phyloP scores from a whole-genome alignment of 1,140 invertebrate genomes.

The Xylocopa sonorina region DNA sequence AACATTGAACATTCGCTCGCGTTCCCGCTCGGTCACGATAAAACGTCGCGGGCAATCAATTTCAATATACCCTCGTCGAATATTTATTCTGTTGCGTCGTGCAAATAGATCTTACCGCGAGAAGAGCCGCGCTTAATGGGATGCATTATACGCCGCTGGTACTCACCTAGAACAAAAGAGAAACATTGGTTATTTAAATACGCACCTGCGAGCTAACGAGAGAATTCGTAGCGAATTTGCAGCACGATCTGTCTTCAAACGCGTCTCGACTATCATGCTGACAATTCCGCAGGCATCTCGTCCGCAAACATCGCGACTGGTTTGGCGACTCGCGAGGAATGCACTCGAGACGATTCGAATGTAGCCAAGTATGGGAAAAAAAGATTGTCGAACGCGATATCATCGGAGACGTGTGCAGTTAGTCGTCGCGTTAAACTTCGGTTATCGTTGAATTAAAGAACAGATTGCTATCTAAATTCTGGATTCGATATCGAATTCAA shows the following conservation, averaged over 20 bases:
- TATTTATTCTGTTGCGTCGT: too few relatives aligned
- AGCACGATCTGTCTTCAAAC: not conserved
- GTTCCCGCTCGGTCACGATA: not conserved
- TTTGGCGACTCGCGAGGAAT: slow-evolving; percentile 2
- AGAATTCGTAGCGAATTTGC: not conserved
- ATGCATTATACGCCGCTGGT: not conserved
- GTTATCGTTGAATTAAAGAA: not conserved
- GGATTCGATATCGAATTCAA: too few relatives aligned
- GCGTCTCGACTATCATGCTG: not conserved
- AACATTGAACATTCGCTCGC: not conserved
- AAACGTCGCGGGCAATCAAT: not conserved
- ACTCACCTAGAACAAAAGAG: slow-evolving; percentile 63
- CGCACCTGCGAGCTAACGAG: not conserved
- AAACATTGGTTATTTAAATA: slow-evolving; percentile 2
- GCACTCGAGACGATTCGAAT: not conserved
- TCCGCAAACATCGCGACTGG: not conserved
- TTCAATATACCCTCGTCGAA: too few relatives aligned
- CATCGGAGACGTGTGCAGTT: not conserved
- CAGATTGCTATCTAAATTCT: not conserved
- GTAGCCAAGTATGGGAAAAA: not conserved
- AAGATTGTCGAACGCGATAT: too few relatives aligned
- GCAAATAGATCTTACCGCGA: not conserved
- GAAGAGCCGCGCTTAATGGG: not conserved
- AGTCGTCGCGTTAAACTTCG: too few relatives aligned
- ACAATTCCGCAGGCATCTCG: not conserved